Percentiles rank a stretch among this genome's conserved stretches.
These are phyloP conservation scores for Peromyscus leucopus DNA, from an alignment of 2,113 vertebrate genomes.

Conservation along the genomic window DNA sequence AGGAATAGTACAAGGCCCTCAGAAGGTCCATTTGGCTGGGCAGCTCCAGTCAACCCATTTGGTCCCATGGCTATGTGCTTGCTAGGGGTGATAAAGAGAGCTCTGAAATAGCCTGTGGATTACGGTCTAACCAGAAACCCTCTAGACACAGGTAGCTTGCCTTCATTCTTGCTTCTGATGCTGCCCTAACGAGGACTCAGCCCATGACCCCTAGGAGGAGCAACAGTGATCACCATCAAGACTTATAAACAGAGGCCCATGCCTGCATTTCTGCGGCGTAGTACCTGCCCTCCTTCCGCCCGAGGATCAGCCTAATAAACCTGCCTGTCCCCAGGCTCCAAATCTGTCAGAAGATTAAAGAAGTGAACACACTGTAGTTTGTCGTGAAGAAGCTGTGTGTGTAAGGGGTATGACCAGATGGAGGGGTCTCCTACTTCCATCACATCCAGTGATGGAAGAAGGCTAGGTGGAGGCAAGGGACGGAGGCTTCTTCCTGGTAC, in stretches of 20 bases:
- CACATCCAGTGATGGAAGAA: not conserved
- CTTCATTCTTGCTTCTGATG: not conserved
- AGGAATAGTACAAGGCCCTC: not conserved
- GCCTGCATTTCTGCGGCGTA: too few relatives aligned
- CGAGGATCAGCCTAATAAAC: not conserved
- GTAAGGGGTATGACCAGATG: not conserved
- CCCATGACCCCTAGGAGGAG: not conserved
- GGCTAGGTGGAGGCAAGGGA: not conserved
- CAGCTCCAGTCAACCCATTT: not conserved
- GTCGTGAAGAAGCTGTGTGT: too few relatives aligned
- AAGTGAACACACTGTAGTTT: not conserved
- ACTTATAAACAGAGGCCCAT: not conserved
- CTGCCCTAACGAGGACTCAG: not conserved
- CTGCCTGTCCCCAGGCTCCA: not conserved
- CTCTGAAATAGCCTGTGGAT: not conserved
- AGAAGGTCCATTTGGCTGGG: not conserved
- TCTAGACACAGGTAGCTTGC: not conserved
- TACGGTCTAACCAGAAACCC: not conserved
- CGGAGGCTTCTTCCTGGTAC: not conserved
- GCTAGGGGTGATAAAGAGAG: not conserved
- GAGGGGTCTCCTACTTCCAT: too few relatives aligned
- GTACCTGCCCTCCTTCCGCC: not conserved
- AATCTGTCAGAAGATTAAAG: not conserved
- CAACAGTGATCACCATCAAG: rapidly evolving
- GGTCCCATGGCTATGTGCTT: not conserved